Evolutionary conservation across 2,113 vertebrate genomes (phyloP).

Genomic region (Mugil cephalus): DNA sequence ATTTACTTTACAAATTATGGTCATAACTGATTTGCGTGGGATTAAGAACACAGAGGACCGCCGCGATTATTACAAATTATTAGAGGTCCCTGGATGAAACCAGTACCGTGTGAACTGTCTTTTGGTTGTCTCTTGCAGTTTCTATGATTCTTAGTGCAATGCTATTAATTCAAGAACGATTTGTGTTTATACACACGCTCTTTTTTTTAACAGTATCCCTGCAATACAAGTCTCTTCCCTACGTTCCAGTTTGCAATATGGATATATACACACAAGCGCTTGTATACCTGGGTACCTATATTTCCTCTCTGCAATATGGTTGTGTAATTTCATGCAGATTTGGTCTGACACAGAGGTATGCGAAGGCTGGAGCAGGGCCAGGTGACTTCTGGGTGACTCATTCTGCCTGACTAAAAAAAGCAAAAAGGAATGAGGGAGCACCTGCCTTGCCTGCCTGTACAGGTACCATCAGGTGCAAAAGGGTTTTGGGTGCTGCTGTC

Average conservation of each 20-base stretch:
- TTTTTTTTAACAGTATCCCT: background rate
- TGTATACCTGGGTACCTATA: conserved; percentile 8
- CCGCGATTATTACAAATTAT: no score
- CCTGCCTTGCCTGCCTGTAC: conserved; percentile 63
- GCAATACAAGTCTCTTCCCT: background rate
- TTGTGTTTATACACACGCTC: background rate
- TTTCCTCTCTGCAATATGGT: conserved; percentile 15
- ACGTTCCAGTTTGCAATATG: background rate
- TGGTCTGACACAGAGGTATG: conserved; percentile 49
- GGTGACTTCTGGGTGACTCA: conserved; percentile 60
- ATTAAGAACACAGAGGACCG: no score
- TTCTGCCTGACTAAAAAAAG: conserved; percentile 20
- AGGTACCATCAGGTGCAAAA: conserved; percentile 50
- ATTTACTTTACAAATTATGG: background rate
- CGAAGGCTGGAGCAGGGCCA: conserved; percentile 37
- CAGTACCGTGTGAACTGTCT: no score
- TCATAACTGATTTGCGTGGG: no score
- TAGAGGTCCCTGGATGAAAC: no score
- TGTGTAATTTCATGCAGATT: conserved; percentile 43
- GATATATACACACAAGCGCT: background rate
- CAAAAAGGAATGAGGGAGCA: conserved; percentile 48
- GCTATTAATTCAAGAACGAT: background rate
- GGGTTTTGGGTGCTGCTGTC: conserved; percentile 7
- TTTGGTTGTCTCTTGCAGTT: background rate
- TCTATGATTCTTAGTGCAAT: background rate